phyloP scores from a whole-genome alignment of 2,888 invertebrate genomes.

The Drosophila pseudotalamancana region DNA sequence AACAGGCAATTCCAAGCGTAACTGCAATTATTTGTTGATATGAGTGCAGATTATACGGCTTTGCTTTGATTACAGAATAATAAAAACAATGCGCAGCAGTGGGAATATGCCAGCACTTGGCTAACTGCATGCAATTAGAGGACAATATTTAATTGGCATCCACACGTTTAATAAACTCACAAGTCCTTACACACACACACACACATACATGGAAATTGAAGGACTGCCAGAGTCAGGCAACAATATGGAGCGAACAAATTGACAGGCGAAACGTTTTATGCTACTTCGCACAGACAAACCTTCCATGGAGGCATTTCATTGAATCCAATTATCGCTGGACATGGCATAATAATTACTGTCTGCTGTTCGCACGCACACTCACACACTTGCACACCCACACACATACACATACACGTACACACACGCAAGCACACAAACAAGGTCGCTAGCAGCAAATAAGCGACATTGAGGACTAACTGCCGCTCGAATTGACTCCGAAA shows the following conservation, averaged over 20 bases:
- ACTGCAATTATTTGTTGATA: not conserved
- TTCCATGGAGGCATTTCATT: conserved; percentile 66
- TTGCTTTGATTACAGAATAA: not conserved
- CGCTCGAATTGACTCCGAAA: conserved; percentile 18
- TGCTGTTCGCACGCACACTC: conserved; percentile 51
- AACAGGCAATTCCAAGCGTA: not conserved
- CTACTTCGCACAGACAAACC: conserved; percentile 33
- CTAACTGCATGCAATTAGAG: conserved; percentile 34
- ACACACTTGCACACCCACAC: conserved; percentile 27
- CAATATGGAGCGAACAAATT: conserved; percentile 30
- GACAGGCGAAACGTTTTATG: conserved; percentile 33
- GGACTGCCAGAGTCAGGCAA: conserved; percentile 6
- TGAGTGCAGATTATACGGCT: not conserved
- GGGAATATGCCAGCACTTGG: conserved; percentile 7
- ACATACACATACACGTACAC: conserved; percentile 12
- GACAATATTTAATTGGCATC: conserved; percentile 38
- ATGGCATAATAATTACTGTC: conserved; percentile 81
- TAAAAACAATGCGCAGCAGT: not conserved
- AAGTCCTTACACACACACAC: conserved; percentile 7
- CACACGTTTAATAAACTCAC: conserved; percentile 42
- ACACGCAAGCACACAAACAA: conserved; percentile 39
- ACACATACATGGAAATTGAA: not conserved
- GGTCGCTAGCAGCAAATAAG: conserved; percentile 62
- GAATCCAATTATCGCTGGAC: conserved; percentile 80
- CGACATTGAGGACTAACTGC: conserved; percentile 48